Evolutionary conservation across 2,888 invertebrate species (phyloP).

Genomic region (Archips crataeganus): DNA sequence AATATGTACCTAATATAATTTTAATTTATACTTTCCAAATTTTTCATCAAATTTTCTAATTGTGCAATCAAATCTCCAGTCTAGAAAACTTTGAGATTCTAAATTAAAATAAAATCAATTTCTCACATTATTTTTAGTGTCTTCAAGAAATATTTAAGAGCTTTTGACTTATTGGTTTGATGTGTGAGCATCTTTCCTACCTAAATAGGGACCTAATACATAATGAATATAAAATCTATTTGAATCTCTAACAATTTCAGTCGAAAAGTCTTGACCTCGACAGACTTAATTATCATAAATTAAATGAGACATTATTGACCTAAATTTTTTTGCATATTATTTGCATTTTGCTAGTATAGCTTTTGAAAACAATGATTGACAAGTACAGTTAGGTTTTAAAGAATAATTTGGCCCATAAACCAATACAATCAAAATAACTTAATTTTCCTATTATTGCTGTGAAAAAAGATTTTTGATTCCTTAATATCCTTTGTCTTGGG

Average conservation of each 20-base stretch:
- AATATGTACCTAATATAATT: background rate
- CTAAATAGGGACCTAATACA: too few relatives aligned
- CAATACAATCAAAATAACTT: background rate
- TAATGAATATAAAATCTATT: too few relatives aligned
- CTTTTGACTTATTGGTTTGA: too few relatives aligned
- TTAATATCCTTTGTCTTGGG: background rate
- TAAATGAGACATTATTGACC: background rate
- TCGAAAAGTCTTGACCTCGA: too few relatives aligned
- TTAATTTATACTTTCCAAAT: background rate
- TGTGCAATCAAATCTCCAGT: background rate
- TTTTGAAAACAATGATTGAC: too few relatives aligned
- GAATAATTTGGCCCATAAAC: background rate
- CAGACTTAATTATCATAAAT: background rate
- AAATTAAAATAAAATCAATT: too few relatives aligned
- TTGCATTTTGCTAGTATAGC: background rate
- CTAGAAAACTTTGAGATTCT: too few relatives aligned
- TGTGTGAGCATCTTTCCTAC: too few relatives aligned
- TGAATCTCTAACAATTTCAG: too few relatives aligned
- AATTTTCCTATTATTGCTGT: background rate
- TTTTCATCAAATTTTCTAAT: background rate
- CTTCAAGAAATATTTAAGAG: too few relatives aligned
- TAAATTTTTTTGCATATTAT: background rate
- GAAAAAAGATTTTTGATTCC: background rate
- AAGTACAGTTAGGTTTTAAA: background rate
- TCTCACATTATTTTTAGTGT: too few relatives aligned